Percentiles rank a stretch among this genome's conserved stretches.
phyloP scores from a whole-genome alignment of 2,797 vertebrate species.

The Corythornis leucogaster region DNA sequence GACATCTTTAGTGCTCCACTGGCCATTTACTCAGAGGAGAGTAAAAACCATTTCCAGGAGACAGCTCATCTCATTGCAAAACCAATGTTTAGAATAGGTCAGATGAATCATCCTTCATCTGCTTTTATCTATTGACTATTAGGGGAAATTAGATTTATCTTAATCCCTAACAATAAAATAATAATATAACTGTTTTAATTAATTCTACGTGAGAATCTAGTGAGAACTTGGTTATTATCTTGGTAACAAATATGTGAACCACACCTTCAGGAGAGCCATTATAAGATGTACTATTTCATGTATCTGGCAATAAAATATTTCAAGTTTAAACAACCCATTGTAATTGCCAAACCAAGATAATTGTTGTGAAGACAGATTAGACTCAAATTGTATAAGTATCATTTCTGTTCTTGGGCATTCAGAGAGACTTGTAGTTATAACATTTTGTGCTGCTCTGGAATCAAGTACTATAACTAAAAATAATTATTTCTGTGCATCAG shows the following conservation, averaged over 20 bases:
- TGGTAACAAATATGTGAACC: not conserved
- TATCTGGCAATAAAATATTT: not conserved
- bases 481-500: not conserved
- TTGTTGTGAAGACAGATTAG: not conserved
- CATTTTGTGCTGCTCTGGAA: not conserved
- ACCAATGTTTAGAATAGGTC: not conserved
- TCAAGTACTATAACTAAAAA: not conserved
- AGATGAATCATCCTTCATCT: not conserved
- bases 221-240: not conserved
- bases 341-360: not conserved
- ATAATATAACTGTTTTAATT: not conserved
- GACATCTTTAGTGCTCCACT: not conserved
- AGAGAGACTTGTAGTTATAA: not conserved
- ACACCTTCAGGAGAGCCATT: not conserved
- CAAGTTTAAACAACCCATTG: not conserved
- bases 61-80: not conserved
- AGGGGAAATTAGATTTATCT: not conserved
- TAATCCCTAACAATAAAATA: not conserved
- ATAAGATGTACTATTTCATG: fast-evolving
- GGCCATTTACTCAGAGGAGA: not conserved
- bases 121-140: not conserved
- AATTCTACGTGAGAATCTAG: not conserved
- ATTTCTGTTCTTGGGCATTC: not conserved
- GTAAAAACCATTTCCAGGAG: not conserved
- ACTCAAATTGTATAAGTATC: not conserved